Evolutionary conservation across 2,113 vertebrate species (phyloP).

Genomic region (Rana temporaria): DNA sequence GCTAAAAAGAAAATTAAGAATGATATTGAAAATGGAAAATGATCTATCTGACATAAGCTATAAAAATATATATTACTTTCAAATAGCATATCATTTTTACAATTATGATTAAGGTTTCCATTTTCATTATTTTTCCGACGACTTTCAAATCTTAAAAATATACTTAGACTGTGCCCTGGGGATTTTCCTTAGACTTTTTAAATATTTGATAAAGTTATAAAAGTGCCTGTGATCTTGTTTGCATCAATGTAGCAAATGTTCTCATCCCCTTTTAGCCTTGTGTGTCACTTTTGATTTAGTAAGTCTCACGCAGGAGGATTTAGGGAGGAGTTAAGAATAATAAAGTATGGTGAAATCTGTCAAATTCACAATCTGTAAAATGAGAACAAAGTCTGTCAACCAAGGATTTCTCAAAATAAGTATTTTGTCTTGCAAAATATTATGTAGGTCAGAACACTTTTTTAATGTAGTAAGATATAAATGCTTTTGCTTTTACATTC

Average conservation of each 20-base stretch:
- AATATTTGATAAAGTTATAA: background rate
- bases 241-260: conserved; percentile 34
- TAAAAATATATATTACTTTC: too few species aligned
- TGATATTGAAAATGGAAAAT: too few species aligned
- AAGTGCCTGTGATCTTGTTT: background rate
- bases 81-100: too few species aligned
- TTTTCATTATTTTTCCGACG: background rate
- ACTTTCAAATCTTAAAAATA: background rate
- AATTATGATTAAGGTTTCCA: too few species aligned
- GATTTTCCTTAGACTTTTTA: background rate
- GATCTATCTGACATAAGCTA: too few species aligned
- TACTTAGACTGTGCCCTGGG: background rate
- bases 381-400: background rate
- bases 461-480: background rate
- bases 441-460: background rate
- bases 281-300: conserved; percentile 52
- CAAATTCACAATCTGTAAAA: background rate
- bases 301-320: conserved; percentile 9
- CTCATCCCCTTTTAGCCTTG: conserved; percentile 29
- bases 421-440: background rate
- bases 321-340: conserved; percentile 22
- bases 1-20: too few species aligned
- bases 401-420: background rate
- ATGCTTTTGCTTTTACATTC: background rate
- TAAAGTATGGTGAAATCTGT: conserved; percentile 30